phyloP scores from a whole-genome alignment of 2,888 invertebrate genomes.

The Cephus spinipes region DNA sequence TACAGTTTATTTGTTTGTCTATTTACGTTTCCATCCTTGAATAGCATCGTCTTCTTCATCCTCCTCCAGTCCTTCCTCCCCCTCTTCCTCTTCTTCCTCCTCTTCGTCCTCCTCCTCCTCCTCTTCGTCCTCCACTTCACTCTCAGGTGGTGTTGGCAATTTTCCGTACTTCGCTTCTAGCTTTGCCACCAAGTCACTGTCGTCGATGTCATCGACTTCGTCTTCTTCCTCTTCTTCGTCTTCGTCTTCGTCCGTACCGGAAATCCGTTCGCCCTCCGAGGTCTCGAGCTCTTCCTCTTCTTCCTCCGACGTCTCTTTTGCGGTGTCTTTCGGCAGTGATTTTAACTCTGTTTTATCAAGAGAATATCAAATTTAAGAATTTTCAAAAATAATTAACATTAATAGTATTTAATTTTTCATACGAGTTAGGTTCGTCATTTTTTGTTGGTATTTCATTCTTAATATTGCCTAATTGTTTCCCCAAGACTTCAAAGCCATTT shows the following conservation, averaged over 20 bases:
- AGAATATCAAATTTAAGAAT: background rate
- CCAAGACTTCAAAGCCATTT: background rate
- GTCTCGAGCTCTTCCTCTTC: slow-evolving; percentile 25
- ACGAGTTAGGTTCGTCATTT: too few relatives aligned
- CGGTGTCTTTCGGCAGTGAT: slow-evolving; percentile 3
- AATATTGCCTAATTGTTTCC: too few relatives aligned
- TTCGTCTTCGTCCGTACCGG: slow-evolving; percentile 35
- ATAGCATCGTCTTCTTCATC: slow-evolving; percentile 56
- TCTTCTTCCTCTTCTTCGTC: slow-evolving; percentile 51
- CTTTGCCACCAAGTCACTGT: slow-evolving; percentile 76
- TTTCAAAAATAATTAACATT: background rate
- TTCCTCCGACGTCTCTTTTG: slow-evolving; percentile 12
- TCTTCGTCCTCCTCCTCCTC: slow-evolving; percentile 68
- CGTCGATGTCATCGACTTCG: slow-evolving; percentile 72
- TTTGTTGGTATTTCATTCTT: too few relatives aligned
- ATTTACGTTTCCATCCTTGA: slow-evolving; percentile 65
- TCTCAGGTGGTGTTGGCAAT: slow-evolving; percentile 67
- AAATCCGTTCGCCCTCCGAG: slow-evolving; percentile 36
- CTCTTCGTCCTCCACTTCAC: slow-evolving; percentile 65
- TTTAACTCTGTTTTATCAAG: background rate
- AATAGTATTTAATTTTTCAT: too few relatives aligned
- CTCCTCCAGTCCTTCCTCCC: slow-evolving; percentile 45
- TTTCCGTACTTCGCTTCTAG: slow-evolving; percentile 82
- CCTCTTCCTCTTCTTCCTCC: slow-evolving; percentile 42
- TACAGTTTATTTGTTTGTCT: slow-evolving; percentile 27